Conservation (phyloP, 2,888 invertebrate species). For the Netelia virgata region DNA sequence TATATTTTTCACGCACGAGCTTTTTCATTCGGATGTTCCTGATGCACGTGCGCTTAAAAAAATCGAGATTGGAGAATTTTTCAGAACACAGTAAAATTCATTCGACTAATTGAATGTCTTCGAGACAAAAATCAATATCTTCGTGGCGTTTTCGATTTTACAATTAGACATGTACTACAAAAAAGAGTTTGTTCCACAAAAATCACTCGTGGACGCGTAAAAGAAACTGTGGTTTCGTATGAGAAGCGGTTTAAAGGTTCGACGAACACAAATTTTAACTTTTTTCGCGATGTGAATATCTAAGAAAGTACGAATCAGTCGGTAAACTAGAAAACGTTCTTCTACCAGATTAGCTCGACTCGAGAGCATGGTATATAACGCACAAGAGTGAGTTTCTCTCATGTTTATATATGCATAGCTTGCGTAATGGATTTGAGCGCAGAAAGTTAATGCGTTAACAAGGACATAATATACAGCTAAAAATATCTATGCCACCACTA, state of each 20-base stretch:
- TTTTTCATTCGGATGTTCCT: slow-evolving; percentile 59
- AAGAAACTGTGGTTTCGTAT: too few relatives aligned
- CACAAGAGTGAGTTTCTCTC: slow-evolving; percentile 21
- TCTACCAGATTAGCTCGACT: not conserved
- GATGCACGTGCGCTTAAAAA: slow-evolving; percentile 59
- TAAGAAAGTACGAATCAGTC: not conserved
- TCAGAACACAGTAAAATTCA: too few relatives aligned
- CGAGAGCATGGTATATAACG: slow-evolving; percentile 8
- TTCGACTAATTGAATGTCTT: too few relatives aligned
- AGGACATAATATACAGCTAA: slow-evolving; percentile 5
- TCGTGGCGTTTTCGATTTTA: too few relatives aligned
- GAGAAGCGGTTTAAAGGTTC: too few relatives aligned
- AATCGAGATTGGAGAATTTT: too few relatives aligned
- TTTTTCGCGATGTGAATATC: slow-evolving; percentile 15
- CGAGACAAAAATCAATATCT: too few relatives aligned
- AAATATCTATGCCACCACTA: slow-evolving; percentile 8
- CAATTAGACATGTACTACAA: too few relatives aligned
- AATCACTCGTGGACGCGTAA: too few relatives aligned
- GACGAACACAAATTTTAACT: too few relatives aligned
- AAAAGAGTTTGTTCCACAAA: too few relatives aligned
- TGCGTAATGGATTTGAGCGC: slow-evolving; percentile 8
- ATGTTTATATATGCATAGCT: slow-evolving; percentile 33
- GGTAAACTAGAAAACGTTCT: not conserved
- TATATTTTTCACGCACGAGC: slow-evolving; percentile 6
- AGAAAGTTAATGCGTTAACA: slow-evolving; percentile 8